Base-by-base conservation (phyloP, 2,888 invertebrate species). In the Acleris holmiana region DNA sequence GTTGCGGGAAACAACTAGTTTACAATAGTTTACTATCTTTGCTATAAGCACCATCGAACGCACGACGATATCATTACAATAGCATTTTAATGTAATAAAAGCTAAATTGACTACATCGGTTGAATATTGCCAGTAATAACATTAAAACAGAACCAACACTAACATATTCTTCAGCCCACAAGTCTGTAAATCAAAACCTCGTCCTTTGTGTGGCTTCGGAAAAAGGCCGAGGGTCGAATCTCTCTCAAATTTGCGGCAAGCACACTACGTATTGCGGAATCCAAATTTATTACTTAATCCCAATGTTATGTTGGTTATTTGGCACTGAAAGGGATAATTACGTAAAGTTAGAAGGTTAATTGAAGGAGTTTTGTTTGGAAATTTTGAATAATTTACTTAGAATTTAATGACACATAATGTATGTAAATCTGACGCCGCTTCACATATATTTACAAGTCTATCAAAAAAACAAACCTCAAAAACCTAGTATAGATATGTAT, bases 121-220 rank as follows among this genome's bases (percentile, higher is more conserved):
- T 17, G 17, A 47, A 47, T 17, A 0, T 47, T 47, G 4, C 35
- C 19, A 19, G 7, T 25, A 50, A 25, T 44, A 44, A 44, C 6
- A n/a, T n/a, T n/a, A 25, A 15, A 50, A 44, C 44, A 50, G 51
- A 61, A 61, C 53, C 53, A 47, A 47, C 15, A 19, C 8, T 18
- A 10, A 51, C 50, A 18, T 47, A 29, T n/a, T 17, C 41, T 53
- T 35, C 40, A 47, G 35, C 46, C 47, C 4, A 47, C 53, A n/a
- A 35, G 53, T 23, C 53, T 40, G 35, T 61, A 44, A 56, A 54
- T 62, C 61, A 61, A 19, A 61, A 47, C 46, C 47, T 46, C 17
- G 18, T 51, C 54, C 70, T 78, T 80, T 78, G 77, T 77, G 77
- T 71, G 75, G 76, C 75, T 74, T 75, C 68, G 55, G 48, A 51